These are phyloP conservation scores for Trilocha varians DNA, from an alignment of 2,888 invertebrate species.

Conservation along the genomic window DNA sequence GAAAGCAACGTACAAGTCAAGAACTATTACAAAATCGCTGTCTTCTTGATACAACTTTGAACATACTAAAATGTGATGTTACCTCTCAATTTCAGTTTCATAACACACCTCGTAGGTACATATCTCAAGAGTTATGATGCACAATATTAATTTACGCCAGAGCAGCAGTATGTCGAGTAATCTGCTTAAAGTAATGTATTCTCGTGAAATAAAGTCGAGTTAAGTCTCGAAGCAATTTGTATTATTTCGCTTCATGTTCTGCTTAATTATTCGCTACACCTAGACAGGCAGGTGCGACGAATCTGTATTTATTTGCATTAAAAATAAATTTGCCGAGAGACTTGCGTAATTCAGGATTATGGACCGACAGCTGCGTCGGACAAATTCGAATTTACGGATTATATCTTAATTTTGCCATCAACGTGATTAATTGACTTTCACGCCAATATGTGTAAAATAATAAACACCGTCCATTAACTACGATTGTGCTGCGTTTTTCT, in stretches of 20 bases:
- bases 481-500: too few relatives aligned
- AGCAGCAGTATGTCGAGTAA: slow-evolving; percentile 36
- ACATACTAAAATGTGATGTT: neutral
- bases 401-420: slow-evolving; percentile 51
- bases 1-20: slow-evolving; percentile 4
- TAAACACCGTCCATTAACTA: too few relatives aligned
- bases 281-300: slow-evolving; percentile 64
- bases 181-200: slow-evolving; percentile 46
- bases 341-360: slow-evolving; percentile 61
- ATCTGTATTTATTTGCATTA: slow-evolving; percentile 70
- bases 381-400: slow-evolving; percentile 57
- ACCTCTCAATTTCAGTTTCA: neutral
- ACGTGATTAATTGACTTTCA: slow-evolving; percentile 38
- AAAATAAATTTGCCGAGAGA: slow-evolving; percentile 61
- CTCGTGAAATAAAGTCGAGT: slow-evolving; percentile 50
- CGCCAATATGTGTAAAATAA: neutral
- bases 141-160: slow-evolving; percentile 27
- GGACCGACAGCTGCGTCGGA: slow-evolving; percentile 58
- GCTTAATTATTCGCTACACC: slow-evolving; percentile 63
- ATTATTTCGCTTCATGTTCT: slow-evolving; percentile 62
- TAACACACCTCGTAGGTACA: neutral
- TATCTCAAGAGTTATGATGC: neutral
- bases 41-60: neutral
- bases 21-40: slow-evolving; percentile 7
- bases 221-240: slow-evolving; percentile 61